Percentiles rank a stretch among this genome's conserved stretches.
Conservation (phyloP, 2,888 invertebrate species). For the Caenorhabditis plicata region DNA sequence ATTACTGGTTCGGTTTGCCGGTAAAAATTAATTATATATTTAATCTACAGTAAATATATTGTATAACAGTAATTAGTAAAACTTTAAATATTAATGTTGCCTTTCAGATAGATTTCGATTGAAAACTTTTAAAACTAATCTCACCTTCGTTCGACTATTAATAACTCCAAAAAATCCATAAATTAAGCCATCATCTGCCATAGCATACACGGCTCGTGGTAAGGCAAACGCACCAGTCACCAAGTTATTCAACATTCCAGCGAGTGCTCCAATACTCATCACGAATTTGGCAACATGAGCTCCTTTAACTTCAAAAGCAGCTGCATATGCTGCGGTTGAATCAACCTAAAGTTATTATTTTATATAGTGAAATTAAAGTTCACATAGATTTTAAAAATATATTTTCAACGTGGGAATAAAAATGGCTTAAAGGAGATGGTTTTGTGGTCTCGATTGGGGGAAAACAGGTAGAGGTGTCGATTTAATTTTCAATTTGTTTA, state of each 20-base stretch:
- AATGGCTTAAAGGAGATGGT: no score
- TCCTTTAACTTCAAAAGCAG: conserved; percentile 76
- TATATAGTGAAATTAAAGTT: background rate
- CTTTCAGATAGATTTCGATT: no score
- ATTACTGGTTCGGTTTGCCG: no score
- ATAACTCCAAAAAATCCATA: conserved; percentile 67
- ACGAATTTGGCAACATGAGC: conserved; percentile 79
- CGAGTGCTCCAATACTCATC: conserved; percentile 79
- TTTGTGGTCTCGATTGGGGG: no score
- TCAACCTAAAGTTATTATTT: conserved; percentile 26
- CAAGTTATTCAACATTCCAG: conserved; percentile 78
- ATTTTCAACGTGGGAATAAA: no score
- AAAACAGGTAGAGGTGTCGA: no score
- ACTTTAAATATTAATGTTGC: no score
- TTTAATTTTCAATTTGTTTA: no score
- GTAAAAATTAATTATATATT: no score
- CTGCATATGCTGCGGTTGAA: conserved; percentile 70
- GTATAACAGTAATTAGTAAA: no score
- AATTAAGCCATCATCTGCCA: conserved; percentile 71
- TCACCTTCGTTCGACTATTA: conserved; percentile 36
- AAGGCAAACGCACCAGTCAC: conserved; percentile 77
- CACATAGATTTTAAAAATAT: background rate
- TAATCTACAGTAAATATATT: no score
- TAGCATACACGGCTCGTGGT: conserved; percentile 74
- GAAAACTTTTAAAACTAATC: conserved; percentile 13